phyloP scores from a whole-genome alignment of 1,140 invertebrate species.

The Leptinotarsa lineolata region DNA sequence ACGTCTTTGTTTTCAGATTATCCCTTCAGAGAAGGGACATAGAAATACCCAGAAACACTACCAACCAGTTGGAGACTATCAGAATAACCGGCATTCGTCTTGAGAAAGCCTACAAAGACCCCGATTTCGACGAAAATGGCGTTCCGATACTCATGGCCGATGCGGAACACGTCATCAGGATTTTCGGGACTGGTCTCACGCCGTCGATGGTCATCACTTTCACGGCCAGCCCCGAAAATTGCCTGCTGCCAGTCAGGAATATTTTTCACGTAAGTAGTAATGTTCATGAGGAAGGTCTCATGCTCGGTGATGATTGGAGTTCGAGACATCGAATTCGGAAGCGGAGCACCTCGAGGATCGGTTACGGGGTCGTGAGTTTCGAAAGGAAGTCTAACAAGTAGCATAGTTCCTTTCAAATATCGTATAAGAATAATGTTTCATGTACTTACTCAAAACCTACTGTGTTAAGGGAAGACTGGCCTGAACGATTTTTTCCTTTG shows the following conservation, averaged over 20 bases:
- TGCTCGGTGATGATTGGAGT: no score
- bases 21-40: constrained; percentile 26
- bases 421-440: no score
- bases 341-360: no score
- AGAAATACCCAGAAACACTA: no score
- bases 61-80: not conserved
- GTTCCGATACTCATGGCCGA: constrained; percentile 69
- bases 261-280: constrained; percentile 56
- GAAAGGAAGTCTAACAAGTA: no score
- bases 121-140: constrained; percentile 65
- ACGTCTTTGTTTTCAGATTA: constrained; percentile 12
- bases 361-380: no score
- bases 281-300: no score
- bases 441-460: no score
- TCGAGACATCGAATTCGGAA: no score
- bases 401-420: no score
- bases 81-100: constrained; percentile 58
- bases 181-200: constrained; percentile 76
- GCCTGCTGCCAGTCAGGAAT: constrained; percentile 60
- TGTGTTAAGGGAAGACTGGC: no score
- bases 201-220: constrained; percentile 71
- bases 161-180: constrained; percentile 63
- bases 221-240: constrained; percentile 63
- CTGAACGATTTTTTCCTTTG: no score
- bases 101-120: constrained; percentile 65